Conservation (phyloP, 2,888 invertebrate genomes). For the Heteromyza rotundicornis region DNA sequence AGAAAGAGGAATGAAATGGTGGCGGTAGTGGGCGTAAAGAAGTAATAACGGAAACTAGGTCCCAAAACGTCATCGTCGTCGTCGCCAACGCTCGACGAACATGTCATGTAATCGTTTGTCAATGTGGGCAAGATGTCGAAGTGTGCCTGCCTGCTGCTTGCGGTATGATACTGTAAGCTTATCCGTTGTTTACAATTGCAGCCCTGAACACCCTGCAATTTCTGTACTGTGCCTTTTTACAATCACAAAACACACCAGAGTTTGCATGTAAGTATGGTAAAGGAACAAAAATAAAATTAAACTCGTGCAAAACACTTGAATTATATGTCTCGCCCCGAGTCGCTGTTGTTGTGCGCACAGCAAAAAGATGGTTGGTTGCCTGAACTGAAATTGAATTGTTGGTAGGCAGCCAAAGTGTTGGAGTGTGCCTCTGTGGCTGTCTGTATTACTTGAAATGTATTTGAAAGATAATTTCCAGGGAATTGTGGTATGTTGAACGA, state of each 20-base stretch:
- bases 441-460: conserved; percentile 1
- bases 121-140: not conserved
- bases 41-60: no score
- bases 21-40: no score
- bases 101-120: conserved; percentile 13
- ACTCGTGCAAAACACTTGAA: not conserved
- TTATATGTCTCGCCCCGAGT: not conserved
- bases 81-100: not conserved
- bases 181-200: conserved; percentile 10
- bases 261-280: not conserved
- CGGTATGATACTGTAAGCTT: not conserved
- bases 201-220: not conserved
- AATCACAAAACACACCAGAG: not conserved
- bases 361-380: not conserved
- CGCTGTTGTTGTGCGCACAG: not conserved
- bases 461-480: conserved; percentile 8
- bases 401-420: not conserved
- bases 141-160: not conserved
- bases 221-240: not conserved
- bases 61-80: no score
- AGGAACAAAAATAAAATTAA: not conserved
- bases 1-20: no score
- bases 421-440: not conserved
- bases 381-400: not conserved
- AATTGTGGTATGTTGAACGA: not conserved